Conservation (phyloP, 2,797 vertebrate genomes). For the Helostoma temminkii region DNA sequence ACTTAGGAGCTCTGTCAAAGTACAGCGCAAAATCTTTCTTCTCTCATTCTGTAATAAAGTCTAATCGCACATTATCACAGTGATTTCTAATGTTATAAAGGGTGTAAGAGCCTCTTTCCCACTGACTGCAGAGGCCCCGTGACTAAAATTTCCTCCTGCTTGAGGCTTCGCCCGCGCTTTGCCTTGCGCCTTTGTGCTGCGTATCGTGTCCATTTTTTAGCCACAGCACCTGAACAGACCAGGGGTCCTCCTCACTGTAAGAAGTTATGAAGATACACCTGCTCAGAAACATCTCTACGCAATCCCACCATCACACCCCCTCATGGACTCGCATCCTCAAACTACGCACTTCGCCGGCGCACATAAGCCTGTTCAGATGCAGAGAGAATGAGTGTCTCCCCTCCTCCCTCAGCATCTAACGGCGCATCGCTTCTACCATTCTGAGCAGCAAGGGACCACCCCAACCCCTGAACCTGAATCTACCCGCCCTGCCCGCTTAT, state of each 20-base stretch:
- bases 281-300: constrained; percentile 53
- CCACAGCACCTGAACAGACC: constrained; percentile 35
- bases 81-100: background rate
- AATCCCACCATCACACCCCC: constrained; percentile 30
- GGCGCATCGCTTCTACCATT: constrained; percentile 86
- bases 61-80: background rate
- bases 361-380: constrained; percentile 44
- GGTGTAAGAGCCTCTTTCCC: background rate
- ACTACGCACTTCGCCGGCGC: constrained; percentile 56
- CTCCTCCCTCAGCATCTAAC: constrained; percentile 82
- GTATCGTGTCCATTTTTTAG: constrained; percentile 25
- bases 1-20: background rate
- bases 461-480: constrained; percentile 86
- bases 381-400: constrained; percentile 25
- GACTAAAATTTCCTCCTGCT: constrained; percentile 19
- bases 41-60: background rate
- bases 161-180: constrained; percentile 54
- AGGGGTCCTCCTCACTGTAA: constrained; percentile 49
- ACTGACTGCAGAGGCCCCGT: background rate
- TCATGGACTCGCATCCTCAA: constrained; percentile 49
- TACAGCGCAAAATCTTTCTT: background rate
- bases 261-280: constrained; percentile 45
- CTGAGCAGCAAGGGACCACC: constrained; percentile 83
- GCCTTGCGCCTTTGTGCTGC: constrained; percentile 55
- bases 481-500: constrained; percentile 87